Conservation (phyloP, 2,888 invertebrate genomes). For the Drosophila kanekoi region DNA sequence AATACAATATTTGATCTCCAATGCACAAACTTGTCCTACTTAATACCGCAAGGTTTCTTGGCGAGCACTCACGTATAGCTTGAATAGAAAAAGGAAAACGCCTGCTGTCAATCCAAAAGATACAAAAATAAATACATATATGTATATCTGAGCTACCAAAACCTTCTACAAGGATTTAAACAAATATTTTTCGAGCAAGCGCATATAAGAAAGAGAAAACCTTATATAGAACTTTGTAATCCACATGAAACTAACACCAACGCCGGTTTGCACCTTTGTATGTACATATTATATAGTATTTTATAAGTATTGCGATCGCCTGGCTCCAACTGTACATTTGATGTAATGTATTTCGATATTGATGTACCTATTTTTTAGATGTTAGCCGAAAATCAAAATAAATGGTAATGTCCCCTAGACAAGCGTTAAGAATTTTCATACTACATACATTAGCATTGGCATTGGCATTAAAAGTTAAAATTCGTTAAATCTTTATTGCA, state of each 20-base stretch:
- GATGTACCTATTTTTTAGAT: conserved; percentile 59
- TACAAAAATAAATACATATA: conserved; percentile 11
- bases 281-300: conserved; percentile 45
- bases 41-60: conserved; percentile 50
- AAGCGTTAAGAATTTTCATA: too few species aligned
- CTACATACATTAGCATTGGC: too few species aligned
- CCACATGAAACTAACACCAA: conserved; percentile 19
- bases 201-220: not conserved
- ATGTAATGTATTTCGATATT: conserved; percentile 62
- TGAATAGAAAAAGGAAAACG: not conserved
- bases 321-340: conserved; percentile 46
- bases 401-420: conserved; percentile 51
- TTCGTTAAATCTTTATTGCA: conserved; percentile 14
- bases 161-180: conserved; percentile 28
- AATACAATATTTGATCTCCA: conserved; percentile 7
- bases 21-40: conserved; percentile 26
- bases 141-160: conserved; percentile 17
- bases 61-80: conserved; percentile 10
- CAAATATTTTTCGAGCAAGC: conserved; percentile 64
- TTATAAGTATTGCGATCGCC: conserved; percentile 44
- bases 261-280: conserved; percentile 58
- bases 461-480: not conserved
- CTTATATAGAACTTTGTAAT: conserved; percentile 17
- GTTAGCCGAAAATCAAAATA: conserved; percentile 66
- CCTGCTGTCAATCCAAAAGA: conserved; percentile 11